Base-by-base conservation (phyloP, 2,797 vertebrate genomes). In the Pangasius macronema region DNA sequence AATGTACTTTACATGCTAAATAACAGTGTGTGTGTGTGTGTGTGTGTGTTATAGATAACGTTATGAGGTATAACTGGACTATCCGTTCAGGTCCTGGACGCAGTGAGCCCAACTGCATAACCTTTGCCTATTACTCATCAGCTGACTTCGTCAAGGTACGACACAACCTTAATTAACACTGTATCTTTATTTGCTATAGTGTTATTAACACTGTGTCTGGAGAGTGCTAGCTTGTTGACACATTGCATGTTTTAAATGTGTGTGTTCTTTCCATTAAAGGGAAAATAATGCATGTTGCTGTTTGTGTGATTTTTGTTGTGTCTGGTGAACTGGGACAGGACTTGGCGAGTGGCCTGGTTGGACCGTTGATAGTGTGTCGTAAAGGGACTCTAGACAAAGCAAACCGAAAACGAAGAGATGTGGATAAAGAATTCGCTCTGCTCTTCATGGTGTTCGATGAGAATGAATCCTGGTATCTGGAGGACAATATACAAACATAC, bases 381-480 rank as follows among this genome's bases (percentile, higher is more conserved):
- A 94, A 95, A 91, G 95, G 95, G 82, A 88, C 94, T 51, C 88
- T 97, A 85, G 89, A 95, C 85, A 88, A 90, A 53, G 90, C 91
- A 57, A 95, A 96, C 49, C 89, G 87, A 42, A 42, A 42, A 46
- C 95, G 97, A 73, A 95, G 82, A 7, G 97, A 97, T 22, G 88
- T 97, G 0, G 86, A 95, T 39, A 95, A 93, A 46, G 97, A 97
- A 92, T 97, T 97, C 91, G 95, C 93, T 18, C 94, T 97, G 80
- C 93, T 97, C 27, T 97, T 97, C 83, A 93, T 97, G 94, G 92
- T 97, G 61, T 97, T 97, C 0, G 93, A 97, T 88, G 96, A 97
- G 92, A 97, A 97, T 27, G 70, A 95, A 84, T 97, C 97, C 46
- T 96, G 96, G 96, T 97, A 97, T 88, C 94, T 97, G 89, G 93